Conservation (phyloP, 2,888 invertebrate genomes). For the Sicus ferrugineus region DNA sequence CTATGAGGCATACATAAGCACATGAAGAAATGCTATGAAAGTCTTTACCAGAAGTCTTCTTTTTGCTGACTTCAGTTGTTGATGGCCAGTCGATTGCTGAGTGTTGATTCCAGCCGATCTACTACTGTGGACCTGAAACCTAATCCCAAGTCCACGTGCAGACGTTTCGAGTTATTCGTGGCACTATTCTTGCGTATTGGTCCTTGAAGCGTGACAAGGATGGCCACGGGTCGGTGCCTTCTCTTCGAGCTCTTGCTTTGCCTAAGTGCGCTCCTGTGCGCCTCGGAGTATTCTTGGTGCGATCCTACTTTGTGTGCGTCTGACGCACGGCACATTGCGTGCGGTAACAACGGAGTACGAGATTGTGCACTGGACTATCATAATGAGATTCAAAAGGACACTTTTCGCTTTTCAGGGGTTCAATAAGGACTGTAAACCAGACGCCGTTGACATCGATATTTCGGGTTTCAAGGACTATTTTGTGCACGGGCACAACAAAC, state of each 20-base stretch:
- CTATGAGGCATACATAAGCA: constrained; percentile 19
- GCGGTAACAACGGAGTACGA: constrained; percentile 58
- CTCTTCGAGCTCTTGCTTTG: not conserved
- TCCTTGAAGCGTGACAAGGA: too few relatives aligned
- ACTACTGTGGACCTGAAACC: not conserved
- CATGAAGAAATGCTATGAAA: not conserved
- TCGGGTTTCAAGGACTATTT: constrained; percentile 49
- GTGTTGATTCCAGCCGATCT: not conserved
- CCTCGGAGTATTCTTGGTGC: constrained; percentile 48
- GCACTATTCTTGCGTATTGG: not conserved
- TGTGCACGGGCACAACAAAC: constrained; percentile 60
- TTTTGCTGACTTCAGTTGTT: too few relatives aligned
- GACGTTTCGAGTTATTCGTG: not conserved
- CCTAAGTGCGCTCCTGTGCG: constrained; percentile 13
- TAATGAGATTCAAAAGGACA: not conserved
- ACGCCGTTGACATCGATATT: constrained; percentile 55
- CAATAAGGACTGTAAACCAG: constrained; percentile 52
- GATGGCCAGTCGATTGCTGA: too few relatives aligned
- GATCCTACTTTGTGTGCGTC: constrained; percentile 52
- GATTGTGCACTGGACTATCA: not conserved
- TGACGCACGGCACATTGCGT: constrained; percentile 56
- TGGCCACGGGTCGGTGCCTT: not conserved
- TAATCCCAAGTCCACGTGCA: not conserved
- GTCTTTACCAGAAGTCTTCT: not conserved
- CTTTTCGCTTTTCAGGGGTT: constrained; percentile 49